Conservation (phyloP, 2,797 vertebrate species). For the Sylvia borin region DNA sequence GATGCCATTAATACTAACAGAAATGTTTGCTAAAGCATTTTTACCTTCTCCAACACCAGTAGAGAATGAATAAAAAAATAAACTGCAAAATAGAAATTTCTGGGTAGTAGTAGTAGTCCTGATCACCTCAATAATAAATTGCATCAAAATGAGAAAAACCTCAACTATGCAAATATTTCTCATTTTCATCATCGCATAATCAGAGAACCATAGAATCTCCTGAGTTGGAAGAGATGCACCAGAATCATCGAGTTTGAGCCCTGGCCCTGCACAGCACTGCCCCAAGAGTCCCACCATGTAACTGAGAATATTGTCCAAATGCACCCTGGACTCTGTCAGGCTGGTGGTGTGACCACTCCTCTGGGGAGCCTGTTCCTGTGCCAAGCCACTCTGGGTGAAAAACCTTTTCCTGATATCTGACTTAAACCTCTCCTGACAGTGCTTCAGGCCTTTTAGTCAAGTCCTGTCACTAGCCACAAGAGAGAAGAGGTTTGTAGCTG, state of each 20-base stretch:
- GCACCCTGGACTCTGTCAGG: background rate
- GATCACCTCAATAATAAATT: background rate
- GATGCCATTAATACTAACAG: background rate
- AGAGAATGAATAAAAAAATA: background rate
- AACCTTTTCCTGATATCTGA: background rate
- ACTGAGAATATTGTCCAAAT: background rate
- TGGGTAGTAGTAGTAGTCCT: background rate
- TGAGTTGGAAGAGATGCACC: background rate
- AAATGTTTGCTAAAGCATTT: background rate
- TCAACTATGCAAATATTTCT: background rate
- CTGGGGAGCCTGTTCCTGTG: background rate
- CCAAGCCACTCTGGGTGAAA: background rate
- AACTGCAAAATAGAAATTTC: background rate
- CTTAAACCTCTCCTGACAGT: background rate
- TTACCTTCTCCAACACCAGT: background rate
- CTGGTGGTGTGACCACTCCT: background rate
- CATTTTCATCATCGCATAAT: background rate
- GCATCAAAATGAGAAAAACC: background rate
- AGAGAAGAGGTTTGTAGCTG: background rate
- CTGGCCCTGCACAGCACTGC: background rate
- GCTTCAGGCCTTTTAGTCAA: fast-evolving
- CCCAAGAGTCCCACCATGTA: background rate
- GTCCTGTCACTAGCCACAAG: too few species aligned
- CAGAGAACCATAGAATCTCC: background rate
- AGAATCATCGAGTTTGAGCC: background rate